Percentiles rank a stretch among this genome's conserved stretches.
phyloP scores from a whole-genome alignment of 1,140 invertebrate species.

The Drosophila yakuba region DNA sequence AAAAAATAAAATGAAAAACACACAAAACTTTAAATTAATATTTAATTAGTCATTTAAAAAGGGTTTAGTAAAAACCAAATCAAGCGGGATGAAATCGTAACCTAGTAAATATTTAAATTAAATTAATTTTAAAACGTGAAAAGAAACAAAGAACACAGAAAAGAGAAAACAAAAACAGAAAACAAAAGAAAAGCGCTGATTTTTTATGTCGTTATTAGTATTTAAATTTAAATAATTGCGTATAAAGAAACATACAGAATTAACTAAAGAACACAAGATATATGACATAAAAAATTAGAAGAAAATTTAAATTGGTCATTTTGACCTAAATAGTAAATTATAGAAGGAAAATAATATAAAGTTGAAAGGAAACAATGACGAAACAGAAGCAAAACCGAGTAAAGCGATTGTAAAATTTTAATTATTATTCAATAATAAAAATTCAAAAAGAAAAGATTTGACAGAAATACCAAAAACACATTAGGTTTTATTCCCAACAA shows the following conservation, averaged over 20 bases:
- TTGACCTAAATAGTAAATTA: slow-evolving; percentile 81
- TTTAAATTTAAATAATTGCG: slow-evolving; percentile 83
- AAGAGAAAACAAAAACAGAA: slow-evolving; percentile 54
- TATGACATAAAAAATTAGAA: slow-evolving; percentile 69
- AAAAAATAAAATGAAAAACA: slow-evolving; percentile 50
- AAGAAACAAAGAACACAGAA: slow-evolving; percentile 52
- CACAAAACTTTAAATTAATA: slow-evolving; percentile 76
- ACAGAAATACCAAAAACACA: slow-evolving; percentile 58
- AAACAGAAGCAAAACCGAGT: slow-evolving; percentile 49
- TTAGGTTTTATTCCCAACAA: slow-evolving; percentile 33
- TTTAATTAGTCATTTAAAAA: slow-evolving; percentile 78
- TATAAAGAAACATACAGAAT: slow-evolving; percentile 63
- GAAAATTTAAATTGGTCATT: slow-evolving; percentile 81
- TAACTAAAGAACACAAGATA: slow-evolving; percentile 53
- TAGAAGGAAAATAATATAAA: slow-evolving; percentile 62
- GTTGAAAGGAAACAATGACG: slow-evolving; percentile 57
- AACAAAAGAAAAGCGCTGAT: slow-evolving; percentile 73
- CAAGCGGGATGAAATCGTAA: slow-evolving; percentile 71
- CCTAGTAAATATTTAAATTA: slow-evolving; percentile 80
- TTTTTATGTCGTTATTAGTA: slow-evolving; percentile 84
- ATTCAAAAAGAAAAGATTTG: slow-evolving; percentile 74
- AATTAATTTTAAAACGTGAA: slow-evolving; percentile 77
- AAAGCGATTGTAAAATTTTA: slow-evolving; percentile 84
- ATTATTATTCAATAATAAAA: slow-evolving; percentile 84
- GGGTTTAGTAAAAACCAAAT: slow-evolving; percentile 61